phyloP scores from a whole-genome alignment of 2,797 vertebrate species.

The Lagodon rhomboides region DNA sequence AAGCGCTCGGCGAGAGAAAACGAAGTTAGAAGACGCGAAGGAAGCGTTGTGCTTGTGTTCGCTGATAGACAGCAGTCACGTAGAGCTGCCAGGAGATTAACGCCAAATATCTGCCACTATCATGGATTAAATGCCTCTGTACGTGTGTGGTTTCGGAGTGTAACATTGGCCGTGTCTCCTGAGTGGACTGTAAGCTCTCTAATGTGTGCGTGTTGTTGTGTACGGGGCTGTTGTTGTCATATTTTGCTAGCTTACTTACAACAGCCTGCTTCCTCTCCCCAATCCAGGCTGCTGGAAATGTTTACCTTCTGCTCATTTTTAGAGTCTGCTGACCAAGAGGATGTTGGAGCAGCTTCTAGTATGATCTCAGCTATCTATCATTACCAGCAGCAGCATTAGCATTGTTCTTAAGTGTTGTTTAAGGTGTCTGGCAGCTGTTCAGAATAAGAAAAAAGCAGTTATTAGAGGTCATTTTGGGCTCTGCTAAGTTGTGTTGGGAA shows the following conservation, averaged over 20 bases:
- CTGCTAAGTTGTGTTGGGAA: neutral
- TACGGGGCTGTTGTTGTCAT: constrained; percentile 53
- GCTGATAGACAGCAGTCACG: constrained; percentile 69
- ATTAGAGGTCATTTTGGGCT: neutral
- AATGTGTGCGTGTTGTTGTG: constrained; percentile 16
- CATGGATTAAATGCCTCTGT: constrained; percentile 2
- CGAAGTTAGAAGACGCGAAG: constrained; percentile 62
- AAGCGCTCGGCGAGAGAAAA: constrained; percentile 45
- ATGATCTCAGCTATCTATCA: neutral
- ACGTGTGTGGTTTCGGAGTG: neutral
- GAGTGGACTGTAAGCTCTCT: neutral
- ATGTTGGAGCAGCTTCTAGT: neutral
- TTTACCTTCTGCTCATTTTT: constrained; percentile 71
- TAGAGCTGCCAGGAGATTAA: constrained; percentile 52
- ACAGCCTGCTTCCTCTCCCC: constrained; percentile 71
- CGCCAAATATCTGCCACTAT: constrained; percentile 29
- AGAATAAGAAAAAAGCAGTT: neutral
- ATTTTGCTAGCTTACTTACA: constrained; percentile 64
- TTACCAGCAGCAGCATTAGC: neutral
- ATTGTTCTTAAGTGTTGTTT: neutral
- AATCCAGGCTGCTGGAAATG: constrained; percentile 65
- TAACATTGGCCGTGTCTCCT: neutral
- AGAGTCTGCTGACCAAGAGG: constrained; percentile 57
- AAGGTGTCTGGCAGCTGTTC: neutral
- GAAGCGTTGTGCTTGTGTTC: constrained; percentile 63